phyloP scores from a whole-genome alignment of 2,888 invertebrate genomes.

The Platypus cylindrus region DNA sequence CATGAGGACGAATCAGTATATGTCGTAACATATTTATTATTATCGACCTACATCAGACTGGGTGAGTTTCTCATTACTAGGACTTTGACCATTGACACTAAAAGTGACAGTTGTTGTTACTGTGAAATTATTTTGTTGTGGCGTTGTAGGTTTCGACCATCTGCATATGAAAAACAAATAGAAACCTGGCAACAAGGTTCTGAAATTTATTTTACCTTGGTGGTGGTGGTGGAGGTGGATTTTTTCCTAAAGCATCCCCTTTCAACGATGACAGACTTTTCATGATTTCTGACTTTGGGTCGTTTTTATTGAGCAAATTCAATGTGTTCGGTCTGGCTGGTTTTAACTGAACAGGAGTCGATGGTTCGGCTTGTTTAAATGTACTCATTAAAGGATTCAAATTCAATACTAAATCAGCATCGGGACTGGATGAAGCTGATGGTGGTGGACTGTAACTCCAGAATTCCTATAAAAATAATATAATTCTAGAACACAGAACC shows the following conservation, averaged over 20 bases:
- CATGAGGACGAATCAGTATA: slow-evolving; percentile 4
- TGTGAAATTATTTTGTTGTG: slow-evolving; percentile 55
- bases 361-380: slow-evolving; percentile 50
- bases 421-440: slow-evolving; percentile 37
- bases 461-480: slow-evolving; percentile 48
- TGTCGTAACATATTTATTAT: not conserved
- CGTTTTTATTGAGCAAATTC: slow-evolving; percentile 51
- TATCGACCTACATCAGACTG: slow-evolving; percentile 10
- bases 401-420: slow-evolving; percentile 58
- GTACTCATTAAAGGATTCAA: slow-evolving; percentile 64
- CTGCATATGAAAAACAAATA: slow-evolving; percentile 29
- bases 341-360: slow-evolving; percentile 38
- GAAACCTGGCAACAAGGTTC: not conserved
- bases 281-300: slow-evolving; percentile 21
- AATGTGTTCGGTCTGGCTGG: slow-evolving; percentile 76
- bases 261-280: slow-evolving; percentile 22
- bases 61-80: slow-evolving; percentile 16
- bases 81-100: slow-evolving; percentile 52
- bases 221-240: slow-evolving; percentile 74
- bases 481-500: not conserved
- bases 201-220: slow-evolving; percentile 31
- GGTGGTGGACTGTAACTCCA: slow-evolving; percentile 46
- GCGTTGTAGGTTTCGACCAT: slow-evolving; percentile 65
- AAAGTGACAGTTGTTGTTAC: slow-evolving; percentile 81
- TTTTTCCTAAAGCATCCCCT: slow-evolving; percentile 31